A percentile compares a stretch with the other conserved stretches of the same genome.
Conservation (phyloP, 2,113 vertebrate species). For the Spea bombifrons region DNA sequence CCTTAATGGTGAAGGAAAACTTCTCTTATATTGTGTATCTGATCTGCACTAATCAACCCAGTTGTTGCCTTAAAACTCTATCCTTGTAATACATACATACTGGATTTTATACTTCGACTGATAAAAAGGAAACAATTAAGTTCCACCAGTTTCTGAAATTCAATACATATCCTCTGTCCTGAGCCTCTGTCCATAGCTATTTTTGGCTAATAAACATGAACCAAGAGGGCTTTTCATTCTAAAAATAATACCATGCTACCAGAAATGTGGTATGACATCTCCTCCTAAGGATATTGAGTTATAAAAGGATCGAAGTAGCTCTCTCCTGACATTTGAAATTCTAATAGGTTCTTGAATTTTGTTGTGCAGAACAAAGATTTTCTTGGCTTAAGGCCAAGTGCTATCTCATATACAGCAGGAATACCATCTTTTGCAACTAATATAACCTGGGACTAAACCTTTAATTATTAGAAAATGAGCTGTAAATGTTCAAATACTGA, state of each 20-base stretch:
- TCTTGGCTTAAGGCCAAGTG: background rate
- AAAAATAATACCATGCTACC: slow-evolving; percentile 3
- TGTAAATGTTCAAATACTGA: too few relatives aligned
- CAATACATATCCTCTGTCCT: background rate
- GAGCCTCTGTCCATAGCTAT: slow-evolving; percentile 18
- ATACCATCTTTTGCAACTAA: too few relatives aligned
- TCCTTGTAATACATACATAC: too few relatives aligned
- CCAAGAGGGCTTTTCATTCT: slow-evolving; percentile 27
- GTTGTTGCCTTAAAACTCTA: too few relatives aligned
- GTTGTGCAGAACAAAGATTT: background rate
- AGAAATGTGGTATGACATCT: slow-evolving; percentile 7
- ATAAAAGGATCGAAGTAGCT: background rate
- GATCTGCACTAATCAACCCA: too few relatives aligned
- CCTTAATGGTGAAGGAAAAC: too few relatives aligned
- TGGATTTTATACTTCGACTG: too few relatives aligned
- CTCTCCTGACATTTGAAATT: slow-evolving; percentile 11
- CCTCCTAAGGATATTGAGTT: background rate
- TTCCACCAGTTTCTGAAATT: too few relatives aligned
- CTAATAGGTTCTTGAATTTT: background rate
- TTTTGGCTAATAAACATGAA: slow-evolving; percentile 19
- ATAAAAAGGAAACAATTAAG: too few relatives aligned
- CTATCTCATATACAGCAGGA: background rate
- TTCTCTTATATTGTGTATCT: too few relatives aligned
- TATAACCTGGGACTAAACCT: too few relatives aligned
- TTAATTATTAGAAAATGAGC: too few relatives aligned